Base-by-base conservation (phyloP, 2,888 invertebrate genomes). In the Drosophila planitibia region DNA sequence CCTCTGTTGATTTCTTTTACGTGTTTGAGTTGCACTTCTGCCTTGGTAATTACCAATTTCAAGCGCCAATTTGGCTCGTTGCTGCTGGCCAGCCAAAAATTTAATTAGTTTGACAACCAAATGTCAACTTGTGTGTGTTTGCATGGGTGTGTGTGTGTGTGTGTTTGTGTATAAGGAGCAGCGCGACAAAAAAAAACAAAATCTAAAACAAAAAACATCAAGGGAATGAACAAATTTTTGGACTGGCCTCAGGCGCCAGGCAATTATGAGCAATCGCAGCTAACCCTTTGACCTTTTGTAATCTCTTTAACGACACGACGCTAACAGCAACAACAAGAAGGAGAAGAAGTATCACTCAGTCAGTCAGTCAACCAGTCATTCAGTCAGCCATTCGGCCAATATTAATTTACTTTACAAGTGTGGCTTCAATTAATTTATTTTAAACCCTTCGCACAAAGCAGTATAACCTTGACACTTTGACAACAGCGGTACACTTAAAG, bases 11-110 rank as follows among this genome's bases (percentile, higher is more conserved):
- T 79, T 82, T 71, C 74, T 73, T 89, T 86, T 79, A 82, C 85
- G 82, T 89, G 86, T 89, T 82, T 82, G 87, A 91, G 83, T 78
- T 91, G 84, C 91, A 89, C 90, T 90, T 81, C 84, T 73, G 83
- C 73, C 76, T 54, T 81, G 74, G 88, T 89, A 91, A 90, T 90
- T 89, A 89, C 84, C 91, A 91, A 91, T 89, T 91, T 89, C 90
- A 75, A 85, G 81, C 88, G 88, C 87, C 87, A 87, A 82, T 81
- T 89, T 82, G 90, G 83, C 81, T 74, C 66, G 47, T 65, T 67
- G 53, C 79, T 79, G 65, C 72, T 80, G 81, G 74, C 79, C 79
- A 76, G 74, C 81, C 85, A 85, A 89, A 73, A 85, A 87, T 89
- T 89, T 85, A 85, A 85, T 85, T 85, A 85, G 90, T 87, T 85